phyloP scores from a whole-genome alignment of 2,888 invertebrate species.

The Diarsia rubi region DNA sequence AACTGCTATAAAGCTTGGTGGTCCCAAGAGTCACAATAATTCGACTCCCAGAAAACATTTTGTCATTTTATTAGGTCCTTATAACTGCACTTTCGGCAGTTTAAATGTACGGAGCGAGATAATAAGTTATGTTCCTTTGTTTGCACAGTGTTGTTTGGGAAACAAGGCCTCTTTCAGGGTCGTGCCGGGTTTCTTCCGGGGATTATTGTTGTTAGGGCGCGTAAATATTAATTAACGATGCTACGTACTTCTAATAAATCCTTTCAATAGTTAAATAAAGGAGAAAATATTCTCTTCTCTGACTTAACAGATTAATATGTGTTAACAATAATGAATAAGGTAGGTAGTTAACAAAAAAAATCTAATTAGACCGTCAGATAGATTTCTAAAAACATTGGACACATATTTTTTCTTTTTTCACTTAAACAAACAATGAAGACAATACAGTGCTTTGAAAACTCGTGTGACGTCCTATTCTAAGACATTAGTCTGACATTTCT shows the following conservation, averaged over 20 bases:
- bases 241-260: constrained; percentile 1
- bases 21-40: constrained; percentile 58
- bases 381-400: too few species aligned
- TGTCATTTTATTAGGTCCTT: constrained; percentile 34
- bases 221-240: constrained; percentile 23
- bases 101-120: constrained; percentile 23
- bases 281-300: not conserved
- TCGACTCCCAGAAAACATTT: constrained; percentile 47
- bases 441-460: too few species aligned
- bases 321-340: not conserved
- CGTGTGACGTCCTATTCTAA: too few species aligned
- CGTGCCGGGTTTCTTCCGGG: not conserved
- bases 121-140: constrained; percentile 32
- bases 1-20: not conserved
- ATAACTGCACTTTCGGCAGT: constrained; percentile 46
- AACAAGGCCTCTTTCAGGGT: not conserved
- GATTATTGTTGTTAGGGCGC: not conserved
- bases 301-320: not conserved
- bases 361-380: too few species aligned
- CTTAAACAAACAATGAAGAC: too few species aligned
- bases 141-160: constrained; percentile 16
- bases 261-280: not conserved
- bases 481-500: too few species aligned
- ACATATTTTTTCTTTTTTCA: too few species aligned
- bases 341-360: too few species aligned